These are phyloP conservation scores for Colaptes auratus DNA, from an alignment of 2,113 vertebrate species.

Conservation along the genomic window DNA sequence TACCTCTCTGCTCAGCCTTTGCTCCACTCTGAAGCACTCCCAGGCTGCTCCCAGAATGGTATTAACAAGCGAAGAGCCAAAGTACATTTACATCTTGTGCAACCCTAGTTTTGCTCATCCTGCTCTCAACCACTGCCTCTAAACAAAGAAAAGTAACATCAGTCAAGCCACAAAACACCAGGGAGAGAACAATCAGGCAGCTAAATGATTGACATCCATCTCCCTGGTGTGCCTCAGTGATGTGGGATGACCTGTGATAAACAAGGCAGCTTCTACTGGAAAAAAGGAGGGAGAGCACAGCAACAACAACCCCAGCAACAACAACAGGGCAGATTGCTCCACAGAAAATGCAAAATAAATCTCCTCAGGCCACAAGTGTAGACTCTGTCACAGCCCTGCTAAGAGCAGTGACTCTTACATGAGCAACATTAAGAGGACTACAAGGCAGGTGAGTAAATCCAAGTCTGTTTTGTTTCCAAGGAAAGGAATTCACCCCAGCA, in stretches of 20 bases:
- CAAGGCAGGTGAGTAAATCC: constrained; percentile 5
- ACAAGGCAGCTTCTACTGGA: neutral
- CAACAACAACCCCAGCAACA: neutral
- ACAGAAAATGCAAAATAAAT: neutral
- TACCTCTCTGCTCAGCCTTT: neutral
- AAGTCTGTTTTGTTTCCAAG: neutral
- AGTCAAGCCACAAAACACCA: neutral
- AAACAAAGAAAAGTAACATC: neutral
- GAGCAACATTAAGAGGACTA: neutral
- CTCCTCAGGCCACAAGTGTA: neutral
- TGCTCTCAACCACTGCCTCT: neutral
- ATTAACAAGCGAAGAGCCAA: neutral
- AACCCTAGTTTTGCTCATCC: neutral
- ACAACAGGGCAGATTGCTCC: neutral
- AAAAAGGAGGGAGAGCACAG: neutral
- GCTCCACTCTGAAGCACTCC: neutral
- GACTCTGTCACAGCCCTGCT: fast-evolving
- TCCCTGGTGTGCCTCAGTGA: neutral
- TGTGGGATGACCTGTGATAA: neutral
- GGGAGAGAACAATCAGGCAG: neutral
- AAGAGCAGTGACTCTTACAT: neutral
- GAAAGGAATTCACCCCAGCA: neutral
- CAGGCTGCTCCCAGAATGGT: fast-evolving
- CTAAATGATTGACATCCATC: neutral
- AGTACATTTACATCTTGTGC: neutral